Percentiles rank a stretch among this genome's conserved stretches.
Evolutionary conservation across 2,113 vertebrate genomes (phyloP).

Genomic region (Theropithecus gelada): DNA sequence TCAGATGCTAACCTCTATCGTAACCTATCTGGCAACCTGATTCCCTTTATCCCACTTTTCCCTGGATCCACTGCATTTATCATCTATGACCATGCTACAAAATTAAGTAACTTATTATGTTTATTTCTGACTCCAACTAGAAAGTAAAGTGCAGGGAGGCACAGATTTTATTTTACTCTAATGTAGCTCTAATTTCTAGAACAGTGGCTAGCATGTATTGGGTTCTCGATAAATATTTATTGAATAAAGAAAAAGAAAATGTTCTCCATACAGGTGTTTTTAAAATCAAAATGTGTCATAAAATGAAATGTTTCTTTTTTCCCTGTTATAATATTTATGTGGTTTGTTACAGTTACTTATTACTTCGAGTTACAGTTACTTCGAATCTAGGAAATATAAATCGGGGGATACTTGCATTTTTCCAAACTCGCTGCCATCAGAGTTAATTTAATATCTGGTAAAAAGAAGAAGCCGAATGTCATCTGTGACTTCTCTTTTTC

Average conservation of each 20-base stretch:
- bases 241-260: neutral
- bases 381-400: neutral
- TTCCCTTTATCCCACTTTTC: neutral
- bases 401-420: neutral
- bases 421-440: neutral
- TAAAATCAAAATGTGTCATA: neutral
- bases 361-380: neutral
- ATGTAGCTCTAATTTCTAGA: neutral
- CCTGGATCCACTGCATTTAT: neutral
- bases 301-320: neutral
- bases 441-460: constrained; percentile 16
- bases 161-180: neutral
- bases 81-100: neutral
- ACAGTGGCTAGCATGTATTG: neutral
- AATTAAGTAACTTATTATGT: neutral
- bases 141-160: neutral
- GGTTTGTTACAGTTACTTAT: neutral
- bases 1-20: neutral
- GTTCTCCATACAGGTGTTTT: neutral
- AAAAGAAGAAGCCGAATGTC: neutral
- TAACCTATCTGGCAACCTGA: neutral
- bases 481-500: constrained; percentile 41
- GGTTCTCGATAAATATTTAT: neutral
- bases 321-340: neutral
- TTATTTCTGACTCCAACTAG: neutral